A percentile compares a stretch with the other conserved stretches of the same genome.
Evolutionary conservation across 1,140 invertebrate genomes (phyloP).

Genomic region (Caenorhabditis latens): DNA sequence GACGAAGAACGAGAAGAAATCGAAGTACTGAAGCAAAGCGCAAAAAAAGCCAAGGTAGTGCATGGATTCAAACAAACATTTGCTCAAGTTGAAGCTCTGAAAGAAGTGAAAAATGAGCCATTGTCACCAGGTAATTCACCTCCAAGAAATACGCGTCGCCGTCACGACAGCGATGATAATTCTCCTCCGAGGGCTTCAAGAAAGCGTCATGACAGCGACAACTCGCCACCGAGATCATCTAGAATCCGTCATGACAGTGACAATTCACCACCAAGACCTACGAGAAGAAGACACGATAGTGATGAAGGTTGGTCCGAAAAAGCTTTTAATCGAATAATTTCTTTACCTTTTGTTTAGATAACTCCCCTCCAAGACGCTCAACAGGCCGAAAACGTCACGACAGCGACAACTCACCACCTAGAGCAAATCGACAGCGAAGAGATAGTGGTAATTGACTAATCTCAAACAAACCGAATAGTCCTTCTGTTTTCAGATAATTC

Average conservation of each 20-base stretch:
- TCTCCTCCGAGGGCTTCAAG: neutral
- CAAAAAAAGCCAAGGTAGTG: conserved; percentile 33
- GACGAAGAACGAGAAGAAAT: conserved; percentile 43
- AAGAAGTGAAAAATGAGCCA: conserved; percentile 34
- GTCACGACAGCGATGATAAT: neutral
- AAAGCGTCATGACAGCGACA: neutral
- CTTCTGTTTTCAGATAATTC: conserved; percentile 30
- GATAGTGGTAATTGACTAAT: neutral
- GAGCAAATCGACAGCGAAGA: neutral
- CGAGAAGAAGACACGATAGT: conserved; percentile 10
- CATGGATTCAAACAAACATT: conserved; percentile 35
- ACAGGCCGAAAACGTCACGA: neutral
- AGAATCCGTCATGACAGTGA: conserved; percentile 26
- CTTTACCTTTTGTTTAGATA: conserved; percentile 3
- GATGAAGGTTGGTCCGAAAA: neutral
- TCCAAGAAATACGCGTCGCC: neutral
- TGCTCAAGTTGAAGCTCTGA: neutral
- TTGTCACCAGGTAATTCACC: neutral
- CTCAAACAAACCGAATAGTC: neutral
- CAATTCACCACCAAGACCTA: conserved; percentile 3
- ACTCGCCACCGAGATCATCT: neutral
- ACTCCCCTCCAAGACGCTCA: conserved; percentile 25
- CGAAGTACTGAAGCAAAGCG: conserved; percentile 12
- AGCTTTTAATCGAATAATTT: neutral
- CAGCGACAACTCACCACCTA: conserved; percentile 28